Evolutionary conservation across 2,797 vertebrate genomes (phyloP), one percentile per base, ranked within the genome.

Genomic region (Gymnoscopelus braueri): DNA sequence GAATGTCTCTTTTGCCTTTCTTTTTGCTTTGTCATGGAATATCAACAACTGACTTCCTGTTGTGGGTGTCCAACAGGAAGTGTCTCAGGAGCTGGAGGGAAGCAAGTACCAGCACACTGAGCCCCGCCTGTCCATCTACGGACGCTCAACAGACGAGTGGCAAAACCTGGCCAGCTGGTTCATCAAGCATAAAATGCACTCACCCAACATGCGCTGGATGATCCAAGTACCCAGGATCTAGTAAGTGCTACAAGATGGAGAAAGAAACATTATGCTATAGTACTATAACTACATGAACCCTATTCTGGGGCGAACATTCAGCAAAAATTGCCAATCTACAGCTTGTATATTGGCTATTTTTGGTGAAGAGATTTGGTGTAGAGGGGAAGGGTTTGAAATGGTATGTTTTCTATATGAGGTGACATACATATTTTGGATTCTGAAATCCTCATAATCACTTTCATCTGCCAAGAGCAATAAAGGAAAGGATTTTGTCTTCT

Each of bases 181-280:
- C 88, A 98, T 98, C 85, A 95, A 95, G 67, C 96, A 99, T 57
- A 95, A 95, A 84, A 90, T 99, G 71, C 94, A 98, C 90, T 99
- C 97, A 0, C 95, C 96, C 79, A 96, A 98, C 89, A 93, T 98
- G 94, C 96, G 95, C 85, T 99, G 96, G 96, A 96, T 99, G 84
- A 98, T 99, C 86, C 98, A 99, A 85, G 91, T 99, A 71, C 98
- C 97, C 71, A 94, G 98, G 83, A 99, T 99, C 91, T 99, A 96
- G 98, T 99, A 93, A 95, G 98, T 88, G 29, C n/a, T 58, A 32
- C 48, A 11, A n/a, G 11, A 49, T 3, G 26, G 29, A 49, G n/a
- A 49, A 24, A 26, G 60, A 48, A 62, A 15, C 44, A 15, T 60
- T 15, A 24, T 48, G 60, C 10, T 50, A 3, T 50, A 13, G 3